Base-by-base conservation (phyloP, 2,888 invertebrate species). In the Phortica magna region DNA sequence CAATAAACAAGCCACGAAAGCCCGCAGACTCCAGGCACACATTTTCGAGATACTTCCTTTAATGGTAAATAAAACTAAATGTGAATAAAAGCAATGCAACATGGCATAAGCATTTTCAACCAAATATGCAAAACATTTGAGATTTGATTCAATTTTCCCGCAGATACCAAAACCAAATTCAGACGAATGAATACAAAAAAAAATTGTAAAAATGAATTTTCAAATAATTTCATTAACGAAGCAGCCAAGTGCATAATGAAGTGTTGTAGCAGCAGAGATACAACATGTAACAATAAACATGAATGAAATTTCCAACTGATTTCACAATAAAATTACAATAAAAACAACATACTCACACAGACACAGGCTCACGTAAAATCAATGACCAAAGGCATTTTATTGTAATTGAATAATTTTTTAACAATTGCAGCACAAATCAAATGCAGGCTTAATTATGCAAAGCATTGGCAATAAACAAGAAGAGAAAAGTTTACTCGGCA, bases 291-390 rank as follows among this genome's bases (percentile, higher is more conserved):
- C 76, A 78, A 81, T 19, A 80, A 75, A 76, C 77, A 79, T 81
- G 80, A 81, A 81, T 81, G 78, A 22, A 86, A 83, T 86, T 83
- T 83, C 81, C 87, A 88, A 88, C 82, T 83, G 88, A 86, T 86
- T 86, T 83, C 84, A 82, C 83, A 88, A 81, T 81, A 82, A 88
- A 83, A 82, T 82, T 74, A 74, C 72, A 31, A 77, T 74, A 64
- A 73, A 53, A 61, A 22, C 22, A 22, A 43, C 59, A 67, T 10
- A 17, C 65, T 5, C 6, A 65, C 41, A 65, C 39, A 12, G 2
- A 2, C 39, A 65, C 5, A 39, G 5, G 41, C 14, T 10, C 7
- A 67, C 7, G 19, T n/a, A 67, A 31, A 42, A 67, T 42, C 42
- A 42, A 67, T 14, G 67, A 14, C 17, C 17, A 14, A n/a, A 67